phyloP scores from a whole-genome alignment of 2,113 vertebrate species.

The Oryzias javanicus region DNA sequence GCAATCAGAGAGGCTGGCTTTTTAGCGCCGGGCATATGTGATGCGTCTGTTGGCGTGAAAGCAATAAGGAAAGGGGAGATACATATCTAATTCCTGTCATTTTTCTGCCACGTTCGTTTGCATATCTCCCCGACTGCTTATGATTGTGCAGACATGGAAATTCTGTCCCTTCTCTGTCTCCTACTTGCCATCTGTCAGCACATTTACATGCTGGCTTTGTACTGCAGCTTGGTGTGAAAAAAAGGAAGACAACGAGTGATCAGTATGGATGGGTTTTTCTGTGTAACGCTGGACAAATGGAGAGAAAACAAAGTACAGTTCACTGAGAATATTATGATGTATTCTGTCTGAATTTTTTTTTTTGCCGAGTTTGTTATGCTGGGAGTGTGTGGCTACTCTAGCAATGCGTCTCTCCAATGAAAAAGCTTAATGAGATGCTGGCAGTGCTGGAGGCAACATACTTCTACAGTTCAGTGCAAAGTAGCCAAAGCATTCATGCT shows the following conservation, averaged over 20 bases:
- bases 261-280: constrained; percentile 12
- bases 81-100: constrained; percentile 3
- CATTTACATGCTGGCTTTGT: constrained; percentile 21
- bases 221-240: constrained; percentile 8
- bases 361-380: constrained; percentile 21
- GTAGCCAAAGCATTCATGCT: constrained; percentile 26
- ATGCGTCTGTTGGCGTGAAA: constrained; percentile 17
- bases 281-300: constrained; percentile 1
- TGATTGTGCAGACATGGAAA: constrained; percentile 18
- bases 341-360: constrained; percentile 15
- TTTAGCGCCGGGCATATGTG: constrained; percentile 6
- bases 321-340: constrained; percentile 6
- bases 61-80: constrained; percentile 12
- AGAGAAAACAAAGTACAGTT: constrained; percentile 14
- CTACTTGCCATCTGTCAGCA: constrained; percentile 49
- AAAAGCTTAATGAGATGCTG: constrained; percentile 58
- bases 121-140: constrained; percentile 4
- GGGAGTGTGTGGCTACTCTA: constrained; percentile 22
- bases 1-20: constrained; percentile 2
- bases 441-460: constrained; percentile 50
- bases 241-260: constrained; percentile 38
- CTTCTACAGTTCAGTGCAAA: constrained; percentile 46
- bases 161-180: constrained; percentile 25
- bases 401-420: constrained; percentile 26
- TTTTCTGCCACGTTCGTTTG: constrained; percentile 13